A percentile compares a stretch with the other conserved stretches of the same genome.
Conservation (phyloP, 2,797 vertebrate species). For the Rhincodon typus region DNA sequence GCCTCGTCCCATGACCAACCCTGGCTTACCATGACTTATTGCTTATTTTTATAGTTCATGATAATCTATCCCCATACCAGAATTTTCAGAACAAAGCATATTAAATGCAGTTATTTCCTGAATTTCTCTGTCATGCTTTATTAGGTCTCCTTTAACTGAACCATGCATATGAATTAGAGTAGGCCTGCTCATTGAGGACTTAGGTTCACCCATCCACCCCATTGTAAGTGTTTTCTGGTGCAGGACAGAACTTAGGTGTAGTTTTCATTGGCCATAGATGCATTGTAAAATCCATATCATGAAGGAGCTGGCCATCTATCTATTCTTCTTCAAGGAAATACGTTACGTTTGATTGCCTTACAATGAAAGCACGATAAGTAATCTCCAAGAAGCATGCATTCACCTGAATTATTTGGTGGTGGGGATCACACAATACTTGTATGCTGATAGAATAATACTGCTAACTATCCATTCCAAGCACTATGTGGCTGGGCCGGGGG, state of each 20-base stretch:
- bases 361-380: not conserved
- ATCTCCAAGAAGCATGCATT: not conserved
- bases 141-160: not conserved
- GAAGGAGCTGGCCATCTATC: not conserved
- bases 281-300: constrained; percentile 4
- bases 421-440: not conserved
- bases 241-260: not conserved
- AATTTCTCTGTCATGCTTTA: not conserved
- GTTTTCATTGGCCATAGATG: not conserved
- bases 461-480: not conserved
- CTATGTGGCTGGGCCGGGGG: not conserved
- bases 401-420: constrained; percentile 2
- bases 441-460: not conserved
- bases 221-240: not conserved
- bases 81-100: not conserved
- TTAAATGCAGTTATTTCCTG: not conserved
- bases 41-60: not conserved
- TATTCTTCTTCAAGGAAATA: not conserved
- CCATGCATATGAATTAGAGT: too few species aligned
- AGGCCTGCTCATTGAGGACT: not conserved
- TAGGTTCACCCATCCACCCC: not conserved
- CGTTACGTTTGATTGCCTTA: not conserved
- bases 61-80: not conserved
- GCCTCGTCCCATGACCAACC: too few species aligned
- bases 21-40: not conserved